Conservation (phyloP, 2,113 vertebrate species). For the Tragulus kanchil region DNA sequence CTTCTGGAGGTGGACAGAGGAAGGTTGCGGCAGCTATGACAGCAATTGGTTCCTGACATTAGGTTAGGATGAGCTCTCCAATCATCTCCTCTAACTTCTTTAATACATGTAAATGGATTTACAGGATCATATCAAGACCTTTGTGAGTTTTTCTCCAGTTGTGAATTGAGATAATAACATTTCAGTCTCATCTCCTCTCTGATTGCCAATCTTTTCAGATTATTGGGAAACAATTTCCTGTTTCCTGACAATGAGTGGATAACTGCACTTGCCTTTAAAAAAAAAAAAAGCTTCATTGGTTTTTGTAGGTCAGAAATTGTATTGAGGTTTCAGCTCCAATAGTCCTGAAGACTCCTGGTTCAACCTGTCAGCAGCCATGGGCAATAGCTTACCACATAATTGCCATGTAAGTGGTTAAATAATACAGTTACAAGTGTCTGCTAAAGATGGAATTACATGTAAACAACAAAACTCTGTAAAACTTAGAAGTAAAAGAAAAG, state of each 20-base stretch:
- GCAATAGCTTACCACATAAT: not conserved
- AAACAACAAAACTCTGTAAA: too few species aligned
- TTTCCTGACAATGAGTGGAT: constrained; percentile 13
- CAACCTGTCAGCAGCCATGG: not conserved
- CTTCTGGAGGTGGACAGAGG: not conserved
- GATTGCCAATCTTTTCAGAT: constrained; percentile 51
- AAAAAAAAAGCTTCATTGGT: not conserved
- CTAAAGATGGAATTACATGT: not conserved
- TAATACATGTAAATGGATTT: not conserved
- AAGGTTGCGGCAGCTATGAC: not conserved
- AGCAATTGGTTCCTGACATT: not conserved
- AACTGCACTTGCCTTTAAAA: constrained; percentile 3
- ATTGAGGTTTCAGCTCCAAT: not conserved
- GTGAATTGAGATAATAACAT: constrained; percentile 27
- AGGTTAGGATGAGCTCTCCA: not conserved
- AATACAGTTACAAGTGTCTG: not conserved
- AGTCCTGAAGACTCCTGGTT: not conserved
- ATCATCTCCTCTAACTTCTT: not conserved
- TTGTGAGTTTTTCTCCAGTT: constrained; percentile 23
- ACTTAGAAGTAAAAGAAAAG: too few species aligned
- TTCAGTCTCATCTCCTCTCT: constrained; percentile 48
- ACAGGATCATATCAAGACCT: not conserved
- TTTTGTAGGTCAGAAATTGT: constrained; percentile 54
- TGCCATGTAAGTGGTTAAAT: constrained; percentile 17
- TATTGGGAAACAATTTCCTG: constrained; percentile 24